These are phyloP conservation scores for Ditylenchus dipsaci DNA, from an alignment of 1,140 invertebrate genomes.

Conservation along the genomic window DNA sequence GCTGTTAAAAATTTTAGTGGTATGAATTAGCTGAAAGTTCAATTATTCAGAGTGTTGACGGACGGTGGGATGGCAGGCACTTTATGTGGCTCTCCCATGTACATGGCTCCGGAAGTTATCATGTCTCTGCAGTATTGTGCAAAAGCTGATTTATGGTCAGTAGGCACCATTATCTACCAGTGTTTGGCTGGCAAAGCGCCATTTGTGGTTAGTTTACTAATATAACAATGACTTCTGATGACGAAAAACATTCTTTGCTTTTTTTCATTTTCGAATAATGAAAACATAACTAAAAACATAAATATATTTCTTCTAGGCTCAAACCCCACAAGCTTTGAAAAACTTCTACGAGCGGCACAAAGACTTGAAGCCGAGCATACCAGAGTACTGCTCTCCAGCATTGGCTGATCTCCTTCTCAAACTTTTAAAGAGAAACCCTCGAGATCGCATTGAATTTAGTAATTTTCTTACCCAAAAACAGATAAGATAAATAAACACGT, in stretches of 20 bases:
- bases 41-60: constrained; percentile 67
- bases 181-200: constrained; percentile 94
- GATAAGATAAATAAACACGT: neutral
- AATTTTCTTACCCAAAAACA: constrained; percentile 8
- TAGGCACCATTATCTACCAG: constrained; percentile 97
- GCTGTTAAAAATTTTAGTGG: neutral
- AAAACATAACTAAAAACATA: too few species aligned
- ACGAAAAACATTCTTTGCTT: neutral
- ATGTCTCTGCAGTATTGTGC: constrained; percentile 98
- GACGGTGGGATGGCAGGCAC: constrained; percentile 99
- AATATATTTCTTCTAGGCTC: constrained; percentile 68
- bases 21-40: neutral
- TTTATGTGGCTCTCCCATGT: constrained; percentile 98
- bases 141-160: constrained; percentile 83
- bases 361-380: constrained; percentile 90
- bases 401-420: constrained; percentile 78
- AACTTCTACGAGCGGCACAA: constrained; percentile 92
- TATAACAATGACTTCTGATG: too few species aligned
- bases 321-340: constrained; percentile 94
- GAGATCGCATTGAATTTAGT: constrained; percentile 85
- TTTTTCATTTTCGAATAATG: too few species aligned
- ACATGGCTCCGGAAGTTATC: constrained; percentile 99
- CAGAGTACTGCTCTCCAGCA: constrained; percentile 78
- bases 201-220: constrained; percentile 68
- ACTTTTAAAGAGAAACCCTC: constrained; percentile 82